Conservation (phyloP, 2,888 invertebrate genomes). For the Dichetophora obliterata region DNA sequence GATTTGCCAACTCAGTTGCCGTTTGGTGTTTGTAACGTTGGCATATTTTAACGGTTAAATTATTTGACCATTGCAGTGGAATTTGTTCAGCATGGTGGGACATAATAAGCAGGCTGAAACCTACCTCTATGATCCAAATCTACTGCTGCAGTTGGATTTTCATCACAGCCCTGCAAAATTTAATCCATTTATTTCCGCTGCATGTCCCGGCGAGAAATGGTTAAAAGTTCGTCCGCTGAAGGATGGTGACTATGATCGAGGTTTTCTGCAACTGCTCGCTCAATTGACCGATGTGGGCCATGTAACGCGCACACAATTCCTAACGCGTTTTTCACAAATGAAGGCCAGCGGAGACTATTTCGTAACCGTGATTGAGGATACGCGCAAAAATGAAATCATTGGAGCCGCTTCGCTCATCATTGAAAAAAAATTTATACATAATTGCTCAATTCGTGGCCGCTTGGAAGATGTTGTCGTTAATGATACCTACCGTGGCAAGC, state of each 20-base stretch:
- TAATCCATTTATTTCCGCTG: constrained; percentile 79
- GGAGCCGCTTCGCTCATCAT: constrained; percentile 92
- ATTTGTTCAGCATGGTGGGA: too few relatives aligned
- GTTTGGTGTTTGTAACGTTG: too few relatives aligned
- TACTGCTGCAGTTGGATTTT: constrained; percentile 78
- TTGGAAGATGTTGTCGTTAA: constrained; percentile 97
- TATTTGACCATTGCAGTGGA: too few relatives aligned
- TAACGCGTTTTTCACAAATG: constrained; percentile 91
- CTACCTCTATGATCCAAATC: constrained; percentile 76
- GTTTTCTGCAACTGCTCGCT: constrained; percentile 82
- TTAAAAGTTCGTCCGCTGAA: constrained; percentile 84
- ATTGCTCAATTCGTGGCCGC: constrained; percentile 85
- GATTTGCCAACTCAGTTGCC: too few relatives aligned
- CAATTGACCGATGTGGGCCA: too few relatives aligned
- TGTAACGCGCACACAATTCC: too few relatives aligned
- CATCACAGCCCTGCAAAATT: constrained; percentile 75
- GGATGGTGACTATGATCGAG: constrained; percentile 85
- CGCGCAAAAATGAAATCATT: constrained; percentile 79
- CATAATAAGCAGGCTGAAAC: constrained; percentile 71
- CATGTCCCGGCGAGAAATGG: constrained; percentile 80
- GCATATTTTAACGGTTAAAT: too few relatives aligned
- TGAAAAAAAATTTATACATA: constrained; percentile 96
- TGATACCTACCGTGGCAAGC: constrained; percentile 90
- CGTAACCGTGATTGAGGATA: constrained; percentile 93
- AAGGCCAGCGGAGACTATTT: constrained; percentile 86